A percentile compares a stretch with the other conserved stretches of the same genome.
phyloP scores from a whole-genome alignment of 1,140 invertebrate species.

The Bombus sylvicola region DNA sequence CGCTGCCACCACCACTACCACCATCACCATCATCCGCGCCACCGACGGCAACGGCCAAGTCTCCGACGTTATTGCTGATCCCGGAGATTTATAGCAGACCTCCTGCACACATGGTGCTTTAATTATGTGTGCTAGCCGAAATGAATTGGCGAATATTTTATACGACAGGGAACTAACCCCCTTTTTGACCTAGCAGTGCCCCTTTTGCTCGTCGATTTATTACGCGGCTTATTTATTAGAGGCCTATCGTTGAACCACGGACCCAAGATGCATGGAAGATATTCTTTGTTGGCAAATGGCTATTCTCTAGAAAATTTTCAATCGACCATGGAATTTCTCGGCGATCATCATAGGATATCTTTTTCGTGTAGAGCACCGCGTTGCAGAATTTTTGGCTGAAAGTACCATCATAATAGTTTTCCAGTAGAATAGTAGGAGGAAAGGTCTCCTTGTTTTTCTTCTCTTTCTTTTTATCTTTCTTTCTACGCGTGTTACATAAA shows the following conservation, averaged over 20 bases:
- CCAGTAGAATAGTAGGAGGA: conserved; percentile 33
- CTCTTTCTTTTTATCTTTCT: neutral
- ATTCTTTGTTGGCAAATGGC: neutral
- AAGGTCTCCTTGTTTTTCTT: conserved; percentile 25
- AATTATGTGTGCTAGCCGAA: conserved; percentile 79
- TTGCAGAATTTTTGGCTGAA: conserved; percentile 26
- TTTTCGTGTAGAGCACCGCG: neutral
- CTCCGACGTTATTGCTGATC: conserved; percentile 82
- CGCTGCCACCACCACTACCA: conserved; percentile 46
- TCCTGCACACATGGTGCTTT: conserved; percentile 81
- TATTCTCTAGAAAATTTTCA: neutral
- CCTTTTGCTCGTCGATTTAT: conserved; percentile 54
- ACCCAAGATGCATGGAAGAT: neutral
- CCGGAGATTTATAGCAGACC: conserved; percentile 79
- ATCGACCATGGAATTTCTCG: neutral
- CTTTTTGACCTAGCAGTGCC: conserved; percentile 13
- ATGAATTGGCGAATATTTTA: conserved; percentile 82
- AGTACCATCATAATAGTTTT: conserved; percentile 61
- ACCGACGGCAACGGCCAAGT: conserved; percentile 69
- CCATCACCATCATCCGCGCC: conserved; percentile 66
- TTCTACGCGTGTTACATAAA: conserved; percentile 53
- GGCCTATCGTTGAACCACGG: neutral
- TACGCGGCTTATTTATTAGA: conserved; percentile 64
- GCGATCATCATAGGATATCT: neutral
- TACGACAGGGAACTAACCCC: conserved; percentile 61